Evolutionary conservation across 2,113 vertebrate species (phyloP), one percentile per base, ranked within the genome.

Genomic region (Capreolus pygargus): DNA sequence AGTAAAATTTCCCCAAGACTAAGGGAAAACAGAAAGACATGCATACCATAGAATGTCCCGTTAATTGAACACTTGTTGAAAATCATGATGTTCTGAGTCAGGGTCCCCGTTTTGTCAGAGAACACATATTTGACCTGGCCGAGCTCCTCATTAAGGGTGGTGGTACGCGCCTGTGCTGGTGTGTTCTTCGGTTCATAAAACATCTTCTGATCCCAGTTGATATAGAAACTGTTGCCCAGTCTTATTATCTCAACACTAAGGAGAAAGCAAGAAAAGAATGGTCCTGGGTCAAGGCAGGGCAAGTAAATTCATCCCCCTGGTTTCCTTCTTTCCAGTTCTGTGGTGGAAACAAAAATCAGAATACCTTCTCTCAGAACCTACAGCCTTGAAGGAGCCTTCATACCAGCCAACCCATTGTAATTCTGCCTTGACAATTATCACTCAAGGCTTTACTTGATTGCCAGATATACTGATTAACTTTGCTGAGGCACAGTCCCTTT

Each of bases 101-200:
- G 99, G 14, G 99, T 99, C 70, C 99, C 99, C 0, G 99, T 99
- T 98, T 99, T 99, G 98, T 99, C 99, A 0, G 99, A 99, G 98
- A 99, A 99, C 98, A 99, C 99, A 92, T 99, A 99, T 95, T 99
- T 99, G 98, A 99, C 99, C 98, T 99, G 99, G 2, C 99, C 99
- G 45, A 99, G 99, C 98, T 99, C 99, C 98, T 99, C 99, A 0
- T 99, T 99, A 45, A 99, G 99, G 0, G 99, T 99, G 97, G 99
- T 99, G 95, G 99, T 99, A 55, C 99, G 99, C 11, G 99, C 99
- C 98, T 99, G 99, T 50, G 99, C 99, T 0, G 99, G 99, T 0
- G 98, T 99, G 98, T 99, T 99, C 1, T 88, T 99, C n/a, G 96
- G 98, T 0, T 99, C 98, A 91, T 99, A 99, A 97, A 99, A 99